Conservation (phyloP, 2,797 vertebrate genomes). For the Silurus aristotelis region DNA sequence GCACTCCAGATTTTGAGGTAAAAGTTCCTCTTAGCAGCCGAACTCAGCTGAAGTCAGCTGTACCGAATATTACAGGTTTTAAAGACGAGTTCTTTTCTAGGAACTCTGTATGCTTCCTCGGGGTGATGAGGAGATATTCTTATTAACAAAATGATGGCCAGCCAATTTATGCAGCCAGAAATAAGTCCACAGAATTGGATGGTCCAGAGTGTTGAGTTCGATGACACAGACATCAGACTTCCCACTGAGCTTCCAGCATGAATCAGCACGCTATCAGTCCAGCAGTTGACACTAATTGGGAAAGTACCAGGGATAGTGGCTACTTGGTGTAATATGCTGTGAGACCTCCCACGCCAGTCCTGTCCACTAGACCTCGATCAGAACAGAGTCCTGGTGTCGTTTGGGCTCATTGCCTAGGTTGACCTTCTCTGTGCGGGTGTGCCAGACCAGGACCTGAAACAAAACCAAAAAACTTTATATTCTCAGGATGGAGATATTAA, state of each 20-base stretch:
- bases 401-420: conserved; percentile 93
- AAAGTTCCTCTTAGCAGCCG: not conserved
- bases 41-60: not conserved
- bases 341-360: conserved; percentile 11
- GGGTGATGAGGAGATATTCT: not conserved
- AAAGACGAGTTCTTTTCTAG: conserved; percentile 16
- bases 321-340: conserved; percentile 36
- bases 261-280: conserved; percentile 31
- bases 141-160: conserved; percentile 31
- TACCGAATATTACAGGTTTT: conserved; percentile 10
- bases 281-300: conserved; percentile 38
- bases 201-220: conserved; percentile 11
- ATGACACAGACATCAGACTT: conserved; percentile 20
- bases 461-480: conserved; percentile 37
- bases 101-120: conserved; percentile 30
- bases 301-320: conserved; percentile 41
- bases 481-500: not conserved
- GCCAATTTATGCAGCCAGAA: conserved; percentile 22
- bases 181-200: conserved; percentile 2
- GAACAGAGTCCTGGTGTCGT: conserved; percentile 85
- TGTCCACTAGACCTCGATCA: conserved; percentile 86
- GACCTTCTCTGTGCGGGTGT: conserved; percentile 97
- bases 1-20: conserved; percentile 5
- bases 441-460: conserved; percentile 94
- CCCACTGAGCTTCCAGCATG: conserved; percentile 27